Base-by-base conservation (phyloP, 2,113 vertebrate species). In the Ptyas mucosa region DNA sequence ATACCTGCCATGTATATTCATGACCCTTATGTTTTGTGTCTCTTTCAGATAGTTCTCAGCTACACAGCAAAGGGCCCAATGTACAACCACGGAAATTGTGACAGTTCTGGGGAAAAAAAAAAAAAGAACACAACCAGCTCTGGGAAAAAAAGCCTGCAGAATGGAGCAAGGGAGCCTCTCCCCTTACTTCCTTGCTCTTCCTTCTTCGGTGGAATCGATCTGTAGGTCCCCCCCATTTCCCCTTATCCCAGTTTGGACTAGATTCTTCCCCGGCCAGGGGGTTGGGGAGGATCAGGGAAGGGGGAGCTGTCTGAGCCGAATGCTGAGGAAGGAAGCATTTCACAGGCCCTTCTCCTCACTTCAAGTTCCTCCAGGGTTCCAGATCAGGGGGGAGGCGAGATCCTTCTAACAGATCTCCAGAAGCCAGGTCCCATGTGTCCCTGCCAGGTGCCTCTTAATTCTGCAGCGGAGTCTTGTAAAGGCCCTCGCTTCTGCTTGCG, bases 21-120 rank as follows among this genome's bases (percentile, higher is more conserved):
- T 10, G 14, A n/a, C 52, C 29, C 8, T 93, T 43, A 46, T 87
- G 89, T 91, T 92, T 93, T 94, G n/a, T 92, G 3, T 95, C 86
- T 95, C 94, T 97, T 98, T 55, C 97, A 98, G 98, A 98, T 97
- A 94, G 97, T 91, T 96, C 98, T 95, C 98, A 98, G 95, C 97
- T 98, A 93, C 98, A 98, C 0, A 95, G 98, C 81, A 98, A 98
- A 96, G 98, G 97, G 91, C 95, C 98, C 92, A 96, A 91, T 20
- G 95, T 97, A 23, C 98, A 98, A 91, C 97, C 97, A 58, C 97
- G 98, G 95, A 98, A 98, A 93, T 97, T 98, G 95, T 98, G 98
- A 98, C 89, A 0, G 90, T 95, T 96, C 94, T 85, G 0, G 8
- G 0, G 8, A n/a, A n/a, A 2, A 61, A 26, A 29, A 58, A 95